Percentiles rank a stretch among this genome's conserved stretches.
These are phyloP conservation scores for Parnassius smintheus DNA, from an alignment of 2,888 invertebrate species.

Conservation along the genomic window DNA sequence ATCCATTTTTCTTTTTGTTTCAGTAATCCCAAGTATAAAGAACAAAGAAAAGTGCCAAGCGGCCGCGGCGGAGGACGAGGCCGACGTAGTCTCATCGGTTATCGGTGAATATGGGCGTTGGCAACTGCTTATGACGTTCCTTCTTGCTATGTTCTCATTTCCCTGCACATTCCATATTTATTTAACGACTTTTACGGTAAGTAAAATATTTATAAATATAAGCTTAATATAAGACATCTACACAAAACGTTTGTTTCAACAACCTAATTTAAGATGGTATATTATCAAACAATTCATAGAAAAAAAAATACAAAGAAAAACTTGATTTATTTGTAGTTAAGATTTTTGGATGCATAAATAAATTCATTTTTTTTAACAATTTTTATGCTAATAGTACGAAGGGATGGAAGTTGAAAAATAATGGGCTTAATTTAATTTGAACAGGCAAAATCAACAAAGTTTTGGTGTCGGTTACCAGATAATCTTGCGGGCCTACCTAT, in stretches of 20 bases:
- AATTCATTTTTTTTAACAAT: no score
- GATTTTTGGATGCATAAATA: no score
- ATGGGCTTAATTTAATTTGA: conserved; percentile 32
- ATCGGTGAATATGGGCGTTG: conserved; percentile 89
- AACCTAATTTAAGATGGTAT: no score
- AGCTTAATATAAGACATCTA: no score
- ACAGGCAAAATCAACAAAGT: conserved; percentile 83
- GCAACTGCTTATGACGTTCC: conserved; percentile 88
- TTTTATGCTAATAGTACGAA: no score
- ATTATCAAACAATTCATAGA: not conserved
- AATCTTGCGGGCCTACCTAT: conserved; percentile 77
- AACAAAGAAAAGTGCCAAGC: conserved; percentile 55
- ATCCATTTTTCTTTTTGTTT: conserved; percentile 36
- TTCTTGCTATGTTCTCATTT: conserved; percentile 88
- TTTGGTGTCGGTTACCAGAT: conserved; percentile 85
- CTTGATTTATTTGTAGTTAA: not conserved
- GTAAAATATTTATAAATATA: conserved; percentile 28
- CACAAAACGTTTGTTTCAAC: no score
- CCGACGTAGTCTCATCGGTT: conserved; percentile 84
- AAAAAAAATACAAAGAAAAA: conserved; percentile 1
- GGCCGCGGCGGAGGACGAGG: conserved; percentile 52
- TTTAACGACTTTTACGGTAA: conserved; percentile 86
- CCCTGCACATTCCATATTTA: conserved; percentile 92
- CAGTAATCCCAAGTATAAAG: conserved; percentile 71
- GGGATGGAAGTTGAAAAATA: no score